Conservation (phyloP, 2,888 invertebrate species). For the Scrobipalpa costella region DNA sequence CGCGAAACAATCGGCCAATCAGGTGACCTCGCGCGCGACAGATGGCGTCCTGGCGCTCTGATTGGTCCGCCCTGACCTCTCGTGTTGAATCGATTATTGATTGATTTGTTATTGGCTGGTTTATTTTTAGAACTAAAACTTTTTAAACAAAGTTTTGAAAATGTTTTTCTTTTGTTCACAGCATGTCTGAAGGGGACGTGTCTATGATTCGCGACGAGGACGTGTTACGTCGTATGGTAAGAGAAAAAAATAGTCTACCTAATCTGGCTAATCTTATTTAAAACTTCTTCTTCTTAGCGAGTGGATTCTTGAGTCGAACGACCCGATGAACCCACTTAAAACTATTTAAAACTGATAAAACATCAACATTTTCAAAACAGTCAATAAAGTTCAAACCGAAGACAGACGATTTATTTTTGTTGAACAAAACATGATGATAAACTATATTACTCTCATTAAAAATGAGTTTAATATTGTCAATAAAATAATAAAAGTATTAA, state of each 20-base stretch:
- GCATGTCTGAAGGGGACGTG: slow-evolving; percentile 84
- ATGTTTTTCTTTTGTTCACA: slow-evolving; percentile 38
- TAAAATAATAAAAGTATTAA: too few relatives aligned
- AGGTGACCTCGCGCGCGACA: slow-evolving; percentile 31
- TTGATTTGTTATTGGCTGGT: slow-evolving; percentile 31
- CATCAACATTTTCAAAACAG: background rate
- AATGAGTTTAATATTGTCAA: too few relatives aligned
- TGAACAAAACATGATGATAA: too few relatives aligned
- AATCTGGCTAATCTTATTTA: too few relatives aligned
- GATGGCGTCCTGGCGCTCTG: slow-evolving; percentile 30
- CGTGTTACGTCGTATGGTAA: slow-evolving; percentile 87
- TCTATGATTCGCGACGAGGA: slow-evolving; percentile 88
- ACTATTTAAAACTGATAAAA: too few relatives aligned
- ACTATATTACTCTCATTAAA: too few relatives aligned
- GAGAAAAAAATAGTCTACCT: slow-evolving; percentile 29
- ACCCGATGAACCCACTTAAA: too few relatives aligned
- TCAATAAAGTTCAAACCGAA: background rate
- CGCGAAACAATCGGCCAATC: slow-evolving; percentile 33
- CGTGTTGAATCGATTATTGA: slow-evolving; percentile 21
- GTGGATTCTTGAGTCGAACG: too few relatives aligned
- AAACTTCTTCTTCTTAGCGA: too few relatives aligned
- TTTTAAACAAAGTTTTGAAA: background rate
- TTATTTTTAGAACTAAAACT: background rate
- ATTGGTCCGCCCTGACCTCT: slow-evolving; percentile 32
- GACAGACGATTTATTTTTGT: too few relatives aligned